Conservation (phyloP, 2,888 invertebrate species). For the Ceramica pisi region DNA sequence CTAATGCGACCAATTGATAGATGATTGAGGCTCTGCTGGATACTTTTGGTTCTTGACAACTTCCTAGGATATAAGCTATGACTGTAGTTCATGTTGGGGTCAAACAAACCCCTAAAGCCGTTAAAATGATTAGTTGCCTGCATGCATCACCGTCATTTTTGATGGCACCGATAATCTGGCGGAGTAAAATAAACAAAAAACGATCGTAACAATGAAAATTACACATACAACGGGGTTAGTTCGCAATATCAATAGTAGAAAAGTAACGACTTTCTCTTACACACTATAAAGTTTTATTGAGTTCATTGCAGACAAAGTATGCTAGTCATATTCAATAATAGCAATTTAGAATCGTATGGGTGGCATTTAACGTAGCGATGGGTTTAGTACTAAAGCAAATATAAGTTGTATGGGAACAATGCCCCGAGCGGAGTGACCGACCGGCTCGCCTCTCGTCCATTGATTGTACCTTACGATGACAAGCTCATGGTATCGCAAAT, state of each 20-base stretch:
- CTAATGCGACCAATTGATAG: conserved; percentile 65
- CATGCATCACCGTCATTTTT: conserved; percentile 25
- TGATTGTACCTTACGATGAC: conserved; percentile 90
- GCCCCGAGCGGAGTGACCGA: conserved; percentile 79
- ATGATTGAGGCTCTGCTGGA: conserved; percentile 59
- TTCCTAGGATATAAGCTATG: conserved; percentile 36
- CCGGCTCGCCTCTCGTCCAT: conserved; percentile 78
- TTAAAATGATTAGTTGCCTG: conserved; percentile 39
- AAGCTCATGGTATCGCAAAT: conserved; percentile 86
- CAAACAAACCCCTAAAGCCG: conserved; percentile 39
- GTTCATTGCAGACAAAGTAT: conserved; percentile 55
- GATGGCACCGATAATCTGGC: conserved; percentile 35
- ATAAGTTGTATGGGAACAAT: conserved; percentile 81
- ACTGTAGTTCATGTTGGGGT: conserved; percentile 34
- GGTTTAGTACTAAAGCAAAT: conserved; percentile 67
- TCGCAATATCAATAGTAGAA: conserved; percentile 36
- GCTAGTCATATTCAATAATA: conserved; percentile 73
- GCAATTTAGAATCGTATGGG: conserved; percentile 79
- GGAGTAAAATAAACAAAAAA: conserved; percentile 43
- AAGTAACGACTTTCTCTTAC: conserved; percentile 57
- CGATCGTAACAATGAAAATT: conserved; percentile 43
- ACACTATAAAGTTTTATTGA: conserved; percentile 58
- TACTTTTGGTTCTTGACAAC: conserved; percentile 41
- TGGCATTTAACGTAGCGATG: conserved; percentile 76
- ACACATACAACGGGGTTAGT: conserved; percentile 12